Conservation (phyloP, 2,888 invertebrate genomes). For the Nineta flava region DNA sequence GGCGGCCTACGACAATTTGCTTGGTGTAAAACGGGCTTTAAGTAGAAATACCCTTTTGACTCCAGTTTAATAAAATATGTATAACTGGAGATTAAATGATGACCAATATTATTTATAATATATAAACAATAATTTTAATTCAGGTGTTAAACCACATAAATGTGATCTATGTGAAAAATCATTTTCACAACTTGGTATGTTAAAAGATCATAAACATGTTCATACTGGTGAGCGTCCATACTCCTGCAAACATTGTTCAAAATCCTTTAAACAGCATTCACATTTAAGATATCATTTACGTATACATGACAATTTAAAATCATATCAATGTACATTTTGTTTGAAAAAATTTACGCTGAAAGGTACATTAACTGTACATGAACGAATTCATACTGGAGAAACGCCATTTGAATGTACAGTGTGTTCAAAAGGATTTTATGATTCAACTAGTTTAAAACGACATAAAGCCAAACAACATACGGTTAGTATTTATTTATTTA, state of each 20-base stretch:
- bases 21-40: too few relatives aligned
- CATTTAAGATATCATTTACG: slow-evolving; percentile 4
- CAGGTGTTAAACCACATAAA: neutral
- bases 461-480: neutral
- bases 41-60: too few relatives aligned
- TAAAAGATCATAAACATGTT: neutral
- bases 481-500: too few relatives aligned
- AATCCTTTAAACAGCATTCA: neutral
- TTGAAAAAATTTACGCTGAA: slow-evolving; percentile 3
- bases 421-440: slow-evolving; percentile 4
- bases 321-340: neutral
- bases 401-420: slow-evolving; percentile 3
- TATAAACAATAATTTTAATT: too few relatives aligned
- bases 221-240: slow-evolving; percentile 3
- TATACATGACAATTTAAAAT: neutral
- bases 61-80: too few relatives aligned
- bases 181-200: slow-evolving; percentile 1
- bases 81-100: too few relatives aligned
- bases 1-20: too few relatives aligned
- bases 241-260: neutral
- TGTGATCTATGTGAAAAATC: neutral
- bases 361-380: slow-evolving; percentile 3
- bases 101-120: too few relatives aligned
- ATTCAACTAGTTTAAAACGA: slow-evolving; percentile 5
- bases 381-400: neutral